Percentiles rank a stretch among this genome's conserved stretches.
Conservation (phyloP, 2,797 vertebrate genomes). For the Fundulus diaphanus region DNA sequence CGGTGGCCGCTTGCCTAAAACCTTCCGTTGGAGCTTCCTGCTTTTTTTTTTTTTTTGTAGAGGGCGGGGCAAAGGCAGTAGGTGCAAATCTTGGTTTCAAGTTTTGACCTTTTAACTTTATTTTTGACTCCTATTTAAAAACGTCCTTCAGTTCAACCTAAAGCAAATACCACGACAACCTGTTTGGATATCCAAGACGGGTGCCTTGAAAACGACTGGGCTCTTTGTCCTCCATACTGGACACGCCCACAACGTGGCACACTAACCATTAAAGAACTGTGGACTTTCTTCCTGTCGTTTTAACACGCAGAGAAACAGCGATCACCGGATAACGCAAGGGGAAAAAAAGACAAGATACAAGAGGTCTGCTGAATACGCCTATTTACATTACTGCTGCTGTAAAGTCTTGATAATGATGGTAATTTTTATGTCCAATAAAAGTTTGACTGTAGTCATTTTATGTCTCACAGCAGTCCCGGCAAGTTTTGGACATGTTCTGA, state of each 20-base stretch:
- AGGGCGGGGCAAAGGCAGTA: conserved; percentile 42
- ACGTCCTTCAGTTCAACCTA: conserved; percentile 7
- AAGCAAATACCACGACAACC: conserved; percentile 16
- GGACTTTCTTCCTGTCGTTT: conserved; percentile 10
- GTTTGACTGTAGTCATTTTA: not conserved
- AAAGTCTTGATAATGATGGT: too few relatives aligned
- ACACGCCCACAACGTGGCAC: conserved; percentile 26
- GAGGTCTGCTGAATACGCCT: conserved; percentile 1
- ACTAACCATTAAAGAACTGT: conserved; percentile 40
- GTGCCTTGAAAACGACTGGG: conserved; percentile 13
- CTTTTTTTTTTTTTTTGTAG: conserved; percentile 17
- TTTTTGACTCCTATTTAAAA: conserved; percentile 12
- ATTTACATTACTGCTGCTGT: not conserved
- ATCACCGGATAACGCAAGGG: conserved; percentile 23
- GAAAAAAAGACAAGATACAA: conserved; percentile 9
- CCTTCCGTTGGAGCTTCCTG: conserved; percentile 35
- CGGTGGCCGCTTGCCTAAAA: conserved; percentile 25
- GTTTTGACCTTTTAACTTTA: conserved; percentile 23
- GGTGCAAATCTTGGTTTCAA: conserved; percentile 41
- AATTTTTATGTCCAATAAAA: too few relatives aligned
- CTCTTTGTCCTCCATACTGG: conserved; percentile 35
- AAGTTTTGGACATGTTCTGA: not conserved
- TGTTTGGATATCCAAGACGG: conserved; percentile 7
- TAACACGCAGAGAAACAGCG: conserved; percentile 2
- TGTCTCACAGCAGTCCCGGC: not conserved